Percentiles rank a stretch among this genome's conserved stretches.
Conservation (phyloP, 2,888 invertebrate species). For the Prostheceraeus crozeri region DNA sequence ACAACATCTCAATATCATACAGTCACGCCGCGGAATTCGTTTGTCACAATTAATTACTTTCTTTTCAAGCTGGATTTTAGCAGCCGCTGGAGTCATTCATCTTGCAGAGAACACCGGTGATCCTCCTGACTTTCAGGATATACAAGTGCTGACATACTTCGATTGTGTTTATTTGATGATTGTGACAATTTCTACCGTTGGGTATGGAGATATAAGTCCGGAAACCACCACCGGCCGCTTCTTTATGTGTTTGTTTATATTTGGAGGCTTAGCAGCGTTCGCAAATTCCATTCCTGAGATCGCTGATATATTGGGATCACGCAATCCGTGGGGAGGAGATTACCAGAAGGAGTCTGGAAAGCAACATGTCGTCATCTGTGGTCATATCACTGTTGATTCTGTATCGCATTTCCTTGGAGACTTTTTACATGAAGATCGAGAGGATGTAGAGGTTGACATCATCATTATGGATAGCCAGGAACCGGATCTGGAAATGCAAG, state of each 20-base stretch:
- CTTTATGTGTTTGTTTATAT: constrained; percentile 99
- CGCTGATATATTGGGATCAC: constrained; percentile 97
- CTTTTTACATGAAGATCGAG: constrained; percentile 98
- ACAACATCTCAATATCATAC: constrained; percentile 99
- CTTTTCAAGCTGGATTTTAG: constrained; percentile 99
- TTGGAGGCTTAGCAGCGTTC: constrained; percentile 99
- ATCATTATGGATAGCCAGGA: constrained; percentile 97
- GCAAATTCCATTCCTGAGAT: constrained; percentile 99
- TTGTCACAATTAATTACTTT: constrained; percentile 99
- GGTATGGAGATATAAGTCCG: constrained; percentile 98
- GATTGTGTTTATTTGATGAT: constrained; percentile 99
- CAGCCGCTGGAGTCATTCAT: constrained; percentile 98
- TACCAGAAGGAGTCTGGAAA: constrained; percentile 99
- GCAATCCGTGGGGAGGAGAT: constrained; percentile 98
- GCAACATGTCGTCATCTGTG: constrained; percentile 99
- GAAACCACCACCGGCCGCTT: constrained; percentile 93
- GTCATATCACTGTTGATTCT: constrained; percentile 99
- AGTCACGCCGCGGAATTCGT: constrained; percentile 99
- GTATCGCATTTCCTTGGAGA: constrained; percentile 99
- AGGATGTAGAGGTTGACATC: constrained; percentile 98
- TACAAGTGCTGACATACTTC: constrained; percentile 76
- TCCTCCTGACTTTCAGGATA: constrained; percentile 69
- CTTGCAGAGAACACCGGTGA: constrained; percentile 99
- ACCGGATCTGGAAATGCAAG: constrained; percentile 99
- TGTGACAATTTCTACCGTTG: constrained; percentile 99